Base-by-base conservation (phyloP, 2,113 vertebrate genomes). In the Hymenochirus boettgeri region DNA sequence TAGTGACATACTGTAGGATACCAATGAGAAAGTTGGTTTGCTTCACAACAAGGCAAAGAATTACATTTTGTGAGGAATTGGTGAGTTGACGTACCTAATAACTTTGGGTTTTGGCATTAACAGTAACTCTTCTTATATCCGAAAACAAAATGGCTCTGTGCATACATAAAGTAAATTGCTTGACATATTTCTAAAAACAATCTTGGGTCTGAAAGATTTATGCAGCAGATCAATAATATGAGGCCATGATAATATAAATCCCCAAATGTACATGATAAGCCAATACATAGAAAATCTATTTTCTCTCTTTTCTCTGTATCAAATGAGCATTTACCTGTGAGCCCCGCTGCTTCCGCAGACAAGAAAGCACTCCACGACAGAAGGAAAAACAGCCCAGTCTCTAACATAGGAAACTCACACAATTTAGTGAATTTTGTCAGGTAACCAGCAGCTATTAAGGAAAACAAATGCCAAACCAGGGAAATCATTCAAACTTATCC, bases 291-390 rank as follows among this genome's bases (percentile, higher is more conserved):
- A 35, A 35, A 35, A 35, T 35, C 10, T 12, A 35, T 35, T 35
- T 9, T 35, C 15, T 35, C 33, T 35, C 33, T 35, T 35, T 11
- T 9, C 15, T 35, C 9, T 22, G 17, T 31, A 22, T 7, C 5
- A 39, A 15, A 7, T 60, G 62, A 67, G 55, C 23, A 62, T 84
- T 85, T 75, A 91, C 89, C 89, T 83, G 87, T 92, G 63, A 92
- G 86, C 56, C 89, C 85, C 5, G 85, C 73, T 0, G 89, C 88
- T 78, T 93, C 88, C 1, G 89, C 88, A 29, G 87, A 91, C 80
- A 93, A 81, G 83, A 91, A 92, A 57, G 91, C 86, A 63, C 87
- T 90, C 90, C 90, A 93, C 31, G 90, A 92, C 1, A 93, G 76
- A 2, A 92, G 85, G 76, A 93, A 88, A 79, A 92, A 84, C 35